These are phyloP conservation scores for Ferdinandea cuprea DNA, from an alignment of 2,888 invertebrate genomes.

Conservation along the genomic window DNA sequence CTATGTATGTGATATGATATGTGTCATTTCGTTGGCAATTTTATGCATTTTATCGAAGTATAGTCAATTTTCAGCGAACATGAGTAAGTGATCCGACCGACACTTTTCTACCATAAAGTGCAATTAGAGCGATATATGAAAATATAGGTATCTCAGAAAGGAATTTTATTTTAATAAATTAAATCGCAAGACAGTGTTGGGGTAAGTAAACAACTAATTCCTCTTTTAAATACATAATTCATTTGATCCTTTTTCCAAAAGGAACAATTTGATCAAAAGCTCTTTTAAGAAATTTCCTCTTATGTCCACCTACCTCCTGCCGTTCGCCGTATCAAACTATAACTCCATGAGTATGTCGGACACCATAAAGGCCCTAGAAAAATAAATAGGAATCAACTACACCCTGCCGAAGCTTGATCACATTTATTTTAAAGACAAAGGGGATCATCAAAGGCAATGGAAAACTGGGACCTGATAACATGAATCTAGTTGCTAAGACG, in stretches of 20 bases:
- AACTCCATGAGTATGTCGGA: constrained; percentile 79
- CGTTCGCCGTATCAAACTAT: constrained; percentile 90
- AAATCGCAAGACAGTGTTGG: too few relatives aligned
- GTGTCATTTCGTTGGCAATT: too few relatives aligned
- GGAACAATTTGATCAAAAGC: constrained; percentile 78
- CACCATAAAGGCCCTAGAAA: constrained; percentile 83
- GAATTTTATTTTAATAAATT: too few relatives aligned
- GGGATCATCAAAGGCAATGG: constrained; percentile 95
- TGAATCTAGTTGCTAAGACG: too few relatives aligned
- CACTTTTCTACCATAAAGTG: too few relatives aligned
- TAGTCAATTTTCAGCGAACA: too few relatives aligned
- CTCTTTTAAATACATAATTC: background rate
- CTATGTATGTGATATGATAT: too few relatives aligned
- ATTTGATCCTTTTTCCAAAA: background rate
- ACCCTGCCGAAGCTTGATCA: constrained; percentile 93
- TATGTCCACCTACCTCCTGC: constrained; percentile 93
- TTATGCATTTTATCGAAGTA: too few relatives aligned
- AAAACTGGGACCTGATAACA: constrained; percentile 97
- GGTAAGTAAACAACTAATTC: constrained; percentile 36
- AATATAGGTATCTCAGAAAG: too few relatives aligned
- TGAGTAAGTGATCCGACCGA: too few relatives aligned
- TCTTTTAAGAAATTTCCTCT: constrained; percentile 84
- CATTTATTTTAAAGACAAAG: constrained; percentile 94
- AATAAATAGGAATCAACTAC: constrained; percentile 89
- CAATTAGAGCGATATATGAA: too few relatives aligned